A percentile compares a stretch with the other conserved stretches of the same genome.
phyloP scores from a whole-genome alignment of 2,113 vertebrate species.

The Paralichthys olivaceus region DNA sequence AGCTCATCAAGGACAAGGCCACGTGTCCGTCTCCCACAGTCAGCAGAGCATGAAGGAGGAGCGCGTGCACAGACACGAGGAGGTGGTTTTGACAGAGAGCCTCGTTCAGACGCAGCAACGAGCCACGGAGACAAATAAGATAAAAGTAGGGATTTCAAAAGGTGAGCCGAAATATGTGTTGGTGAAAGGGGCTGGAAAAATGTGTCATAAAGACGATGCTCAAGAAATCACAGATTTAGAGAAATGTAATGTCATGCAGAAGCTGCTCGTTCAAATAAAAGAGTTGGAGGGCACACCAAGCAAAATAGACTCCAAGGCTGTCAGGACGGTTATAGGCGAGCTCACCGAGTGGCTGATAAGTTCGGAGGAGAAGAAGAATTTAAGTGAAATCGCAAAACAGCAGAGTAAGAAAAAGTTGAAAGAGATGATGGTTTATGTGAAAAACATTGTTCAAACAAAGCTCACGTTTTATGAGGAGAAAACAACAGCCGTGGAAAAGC shows the following conservation, averaged over 20 bases:
- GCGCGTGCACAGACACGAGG: conserved; percentile 63
- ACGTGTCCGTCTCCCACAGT: conserved; percentile 60
- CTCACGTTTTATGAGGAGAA: conserved; percentile 77
- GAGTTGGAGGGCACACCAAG: conserved; percentile 83
- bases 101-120: conserved; percentile 60
- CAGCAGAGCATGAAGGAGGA: conserved; percentile 73
- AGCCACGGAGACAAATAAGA: conserved; percentile 53
- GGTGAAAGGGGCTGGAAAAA: conserved; percentile 36
- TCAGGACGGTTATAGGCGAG: conserved; percentile 81
- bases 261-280: conserved; percentile 84
- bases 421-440: conserved; percentile 84
- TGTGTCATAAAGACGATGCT: conserved; percentile 50
- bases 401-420: conserved; percentile 86
- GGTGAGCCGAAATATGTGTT: conserved; percentile 53
- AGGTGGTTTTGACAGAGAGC: conserved; percentile 70
- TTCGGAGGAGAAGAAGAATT: conserved; percentile 79
- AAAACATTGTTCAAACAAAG: conserved; percentile 81
- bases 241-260: conserved; percentile 84
- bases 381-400: conserved; percentile 74
- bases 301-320: conserved; percentile 80
- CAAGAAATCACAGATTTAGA: conserved; percentile 80
- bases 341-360: conserved; percentile 86
- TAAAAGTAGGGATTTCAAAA: conserved; percentile 47
- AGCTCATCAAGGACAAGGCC: conserved; percentile 64
- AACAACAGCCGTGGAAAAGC: conserved; percentile 67